Conservation (phyloP, 1,140 invertebrate species). For the Drosophila burlai region DNA sequence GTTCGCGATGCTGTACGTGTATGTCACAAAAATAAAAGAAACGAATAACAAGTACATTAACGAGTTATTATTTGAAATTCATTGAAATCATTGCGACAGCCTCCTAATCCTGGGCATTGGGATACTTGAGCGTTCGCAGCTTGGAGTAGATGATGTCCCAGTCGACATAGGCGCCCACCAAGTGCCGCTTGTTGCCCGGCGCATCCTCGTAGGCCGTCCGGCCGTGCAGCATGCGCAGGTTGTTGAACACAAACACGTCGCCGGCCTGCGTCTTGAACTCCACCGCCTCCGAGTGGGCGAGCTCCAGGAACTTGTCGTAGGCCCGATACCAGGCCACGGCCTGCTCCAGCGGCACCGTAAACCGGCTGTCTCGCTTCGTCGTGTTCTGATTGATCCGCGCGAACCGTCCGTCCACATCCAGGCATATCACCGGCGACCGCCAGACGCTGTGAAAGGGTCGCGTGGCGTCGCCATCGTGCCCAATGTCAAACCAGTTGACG, state of each 20-base stretch:
- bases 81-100: neutral
- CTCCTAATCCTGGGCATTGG: slow-evolving; percentile 46
- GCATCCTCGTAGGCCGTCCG: slow-evolving; percentile 88
- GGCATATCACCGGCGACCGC: slow-evolving; percentile 87
- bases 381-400: slow-evolving; percentile 88
- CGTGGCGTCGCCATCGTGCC: slow-evolving; percentile 86
- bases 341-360: slow-evolving; percentile 87
- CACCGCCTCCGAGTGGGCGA: slow-evolving; percentile 86
- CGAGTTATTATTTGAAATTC: neutral
- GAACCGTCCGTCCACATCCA: slow-evolving; percentile 86
- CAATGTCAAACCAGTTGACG: slow-evolving; percentile 89
- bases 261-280: slow-evolving; percentile 88
- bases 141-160: slow-evolving; percentile 90
- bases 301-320: slow-evolving; percentile 86
- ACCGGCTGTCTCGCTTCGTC: slow-evolving; percentile 88
- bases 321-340: slow-evolving; percentile 89
- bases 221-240: slow-evolving; percentile 89
- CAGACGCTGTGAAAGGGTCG: slow-evolving; percentile 88
- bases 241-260: slow-evolving; percentile 89
- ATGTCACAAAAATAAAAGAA: neutral
- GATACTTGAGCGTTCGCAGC: slow-evolving; percentile 85
- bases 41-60: neutral
- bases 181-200: slow-evolving; percentile 86
- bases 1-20: neutral
- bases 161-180: slow-evolving; percentile 90